These are phyloP conservation scores for Carassius carassius DNA, from an alignment of 2,113 vertebrate species.

Conservation along the genomic window DNA sequence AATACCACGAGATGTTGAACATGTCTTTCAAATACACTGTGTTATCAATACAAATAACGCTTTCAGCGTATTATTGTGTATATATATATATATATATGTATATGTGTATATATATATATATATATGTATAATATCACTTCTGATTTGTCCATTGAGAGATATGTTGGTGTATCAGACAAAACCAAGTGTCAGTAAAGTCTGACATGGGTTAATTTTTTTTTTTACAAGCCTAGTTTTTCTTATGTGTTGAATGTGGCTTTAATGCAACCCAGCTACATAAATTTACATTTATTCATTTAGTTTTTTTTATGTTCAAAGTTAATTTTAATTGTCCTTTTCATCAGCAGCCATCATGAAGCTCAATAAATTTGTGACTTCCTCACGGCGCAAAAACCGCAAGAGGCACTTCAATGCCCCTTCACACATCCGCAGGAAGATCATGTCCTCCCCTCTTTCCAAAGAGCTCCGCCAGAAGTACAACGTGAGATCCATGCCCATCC, in stretches of 20 bases:
- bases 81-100: too few species aligned
- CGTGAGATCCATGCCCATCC: conserved; percentile 91
- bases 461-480: conserved; percentile 93
- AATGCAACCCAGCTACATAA: conserved; percentile 30
- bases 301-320: too few species aligned
- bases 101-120: too few species aligned
- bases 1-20: neutral
- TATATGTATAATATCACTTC: too few species aligned
- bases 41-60: neutral
- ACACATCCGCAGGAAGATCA: conserved; percentile 91
- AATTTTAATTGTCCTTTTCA: neutral
- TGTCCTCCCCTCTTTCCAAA: conserved; percentile 92
- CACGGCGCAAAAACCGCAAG: conserved; percentile 92
- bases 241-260: neutral
- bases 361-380: conserved; percentile 89
- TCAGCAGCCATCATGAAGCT: conserved; percentile 86
- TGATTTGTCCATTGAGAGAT: neutral
- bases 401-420: conserved; percentile 91
- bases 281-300: conserved; percentile 41
- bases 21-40: neutral
- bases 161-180: neutral
- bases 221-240: neutral
- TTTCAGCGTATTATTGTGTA: neutral
- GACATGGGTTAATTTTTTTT: neutral
- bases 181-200: neutral